A percentile compares a stretch with the other conserved stretches of the same genome.
phyloP scores from a whole-genome alignment of 2,797 vertebrate genomes.

The Aselliscus stoliczkanus region DNA sequence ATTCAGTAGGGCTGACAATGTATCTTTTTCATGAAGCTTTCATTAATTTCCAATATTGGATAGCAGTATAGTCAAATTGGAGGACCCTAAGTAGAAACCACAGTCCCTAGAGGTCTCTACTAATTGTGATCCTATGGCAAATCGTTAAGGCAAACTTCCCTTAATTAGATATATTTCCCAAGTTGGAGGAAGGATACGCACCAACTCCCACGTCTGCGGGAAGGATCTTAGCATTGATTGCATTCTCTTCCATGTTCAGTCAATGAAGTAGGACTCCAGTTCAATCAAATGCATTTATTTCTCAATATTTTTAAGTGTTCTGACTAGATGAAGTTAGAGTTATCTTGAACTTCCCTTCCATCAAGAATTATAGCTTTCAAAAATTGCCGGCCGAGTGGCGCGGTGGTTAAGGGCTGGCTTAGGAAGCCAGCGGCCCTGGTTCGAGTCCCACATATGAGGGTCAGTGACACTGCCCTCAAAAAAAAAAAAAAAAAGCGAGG shows the following conservation, averaged over 20 bases:
- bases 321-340: neutral
- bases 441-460: no score
- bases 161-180: slow-evolving; percentile 59
- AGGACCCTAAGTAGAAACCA: slow-evolving; percentile 22
- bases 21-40: slow-evolving; percentile 10
- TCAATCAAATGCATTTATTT: slow-evolving; percentile 4
- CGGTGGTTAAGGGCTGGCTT: no score
- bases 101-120: neutral
- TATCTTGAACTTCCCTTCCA: neutral
- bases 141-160: slow-evolving; percentile 44
- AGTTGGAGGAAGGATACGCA: slow-evolving; percentile 4
- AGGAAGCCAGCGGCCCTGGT: no score
- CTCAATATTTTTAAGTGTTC: slow-evolving; percentile 21
- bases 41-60: slow-evolving; percentile 25
- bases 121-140: slow-evolving; percentile 54
- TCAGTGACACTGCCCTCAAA: no score
- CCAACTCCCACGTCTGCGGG: neutral
- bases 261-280: neutral
- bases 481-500: no score
- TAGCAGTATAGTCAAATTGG: neutral
- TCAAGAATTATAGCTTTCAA: slow-evolving; percentile 22
- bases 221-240: slow-evolving; percentile 32
- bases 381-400: no score
- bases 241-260: neutral
- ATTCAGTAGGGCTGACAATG: neutral